Evolutionary conservation across 2,113 vertebrate species (phyloP).

Genomic region (Chroicocephalus ridibundus): DNA sequence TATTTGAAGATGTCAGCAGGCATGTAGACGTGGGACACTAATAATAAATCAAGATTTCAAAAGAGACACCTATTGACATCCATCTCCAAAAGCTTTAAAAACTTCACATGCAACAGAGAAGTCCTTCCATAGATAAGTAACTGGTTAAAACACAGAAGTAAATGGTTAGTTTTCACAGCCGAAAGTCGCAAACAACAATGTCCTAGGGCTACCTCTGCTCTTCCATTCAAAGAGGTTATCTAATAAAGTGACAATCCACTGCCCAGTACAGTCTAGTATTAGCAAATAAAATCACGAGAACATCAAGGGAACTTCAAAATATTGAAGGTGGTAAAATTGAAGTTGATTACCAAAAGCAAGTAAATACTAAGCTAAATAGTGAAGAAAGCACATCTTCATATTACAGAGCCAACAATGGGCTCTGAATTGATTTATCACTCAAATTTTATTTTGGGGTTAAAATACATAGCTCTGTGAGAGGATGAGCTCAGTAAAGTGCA

Average conservation of each 20-base stretch:
- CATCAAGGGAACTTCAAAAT: neutral
- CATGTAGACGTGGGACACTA: neutral
- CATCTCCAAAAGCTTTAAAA: neutral
- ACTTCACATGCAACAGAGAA: neutral
- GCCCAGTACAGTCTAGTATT: neutral
- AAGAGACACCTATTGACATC: neutral
- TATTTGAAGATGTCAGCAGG: neutral
- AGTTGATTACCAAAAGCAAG: neutral
- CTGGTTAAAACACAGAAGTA: neutral
- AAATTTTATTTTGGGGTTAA: neutral
- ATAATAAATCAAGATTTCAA: neutral
- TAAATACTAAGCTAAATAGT: neutral
- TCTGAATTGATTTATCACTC: neutral
- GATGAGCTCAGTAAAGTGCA: neutral
- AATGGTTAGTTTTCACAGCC: neutral
- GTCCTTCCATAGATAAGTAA: neutral
- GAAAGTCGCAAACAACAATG: neutral
- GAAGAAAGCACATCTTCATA: neutral
- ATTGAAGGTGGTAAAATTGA: neutral
- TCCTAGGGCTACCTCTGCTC: neutral
- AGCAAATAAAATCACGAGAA: neutral
- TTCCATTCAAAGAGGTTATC: neutral
- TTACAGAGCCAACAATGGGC: neutral
- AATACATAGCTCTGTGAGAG: neutral
- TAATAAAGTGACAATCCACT: neutral